Evolutionary conservation across 1,140 invertebrate genomes (phyloP).

Genomic region (Calycopis cecrops): DNA sequence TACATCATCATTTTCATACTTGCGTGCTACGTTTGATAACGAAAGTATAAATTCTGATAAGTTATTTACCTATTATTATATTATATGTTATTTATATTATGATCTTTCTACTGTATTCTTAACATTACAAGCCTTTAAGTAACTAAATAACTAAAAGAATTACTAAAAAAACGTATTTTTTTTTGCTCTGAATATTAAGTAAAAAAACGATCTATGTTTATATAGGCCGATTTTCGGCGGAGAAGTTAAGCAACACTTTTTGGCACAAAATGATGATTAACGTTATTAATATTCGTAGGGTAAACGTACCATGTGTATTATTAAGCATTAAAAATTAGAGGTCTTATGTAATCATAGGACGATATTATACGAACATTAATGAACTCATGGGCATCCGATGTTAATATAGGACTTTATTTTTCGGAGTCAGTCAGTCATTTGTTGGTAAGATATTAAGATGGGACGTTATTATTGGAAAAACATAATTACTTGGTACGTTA

Average conservation of each 20-base stretch:
- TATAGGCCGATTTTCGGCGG: conserved; percentile 12
- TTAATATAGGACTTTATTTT: conserved; percentile 14
- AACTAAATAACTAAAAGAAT: too few species aligned
- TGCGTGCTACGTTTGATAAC: too few species aligned
- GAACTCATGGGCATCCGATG: background rate
- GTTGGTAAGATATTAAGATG: conserved; percentile 15
- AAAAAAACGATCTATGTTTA: conserved; percentile 8
- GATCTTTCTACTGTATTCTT: too few species aligned
- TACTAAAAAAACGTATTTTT: too few species aligned
- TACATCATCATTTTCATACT: too few species aligned
- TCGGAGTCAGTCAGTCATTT: conserved; percentile 8
- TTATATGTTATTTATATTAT: too few species aligned
- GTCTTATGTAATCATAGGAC: conserved; percentile 12
- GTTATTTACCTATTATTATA: too few species aligned
- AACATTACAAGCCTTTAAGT: too few species aligned
- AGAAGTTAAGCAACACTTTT: conserved; percentile 12
- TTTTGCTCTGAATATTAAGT: conserved; percentile 5
- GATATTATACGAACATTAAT: conserved; percentile 10
- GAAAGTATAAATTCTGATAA: too few species aligned
- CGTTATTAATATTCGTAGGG: background rate
- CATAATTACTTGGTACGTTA: conserved; percentile 10
- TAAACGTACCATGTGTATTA: background rate
- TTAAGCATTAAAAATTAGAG: conserved; percentile 6
- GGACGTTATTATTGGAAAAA: conserved; percentile 10
- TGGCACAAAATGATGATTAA: background rate